Evolutionary conservation across 2,888 invertebrate species (phyloP).

Genomic region (Mythimna albipuncta): DNA sequence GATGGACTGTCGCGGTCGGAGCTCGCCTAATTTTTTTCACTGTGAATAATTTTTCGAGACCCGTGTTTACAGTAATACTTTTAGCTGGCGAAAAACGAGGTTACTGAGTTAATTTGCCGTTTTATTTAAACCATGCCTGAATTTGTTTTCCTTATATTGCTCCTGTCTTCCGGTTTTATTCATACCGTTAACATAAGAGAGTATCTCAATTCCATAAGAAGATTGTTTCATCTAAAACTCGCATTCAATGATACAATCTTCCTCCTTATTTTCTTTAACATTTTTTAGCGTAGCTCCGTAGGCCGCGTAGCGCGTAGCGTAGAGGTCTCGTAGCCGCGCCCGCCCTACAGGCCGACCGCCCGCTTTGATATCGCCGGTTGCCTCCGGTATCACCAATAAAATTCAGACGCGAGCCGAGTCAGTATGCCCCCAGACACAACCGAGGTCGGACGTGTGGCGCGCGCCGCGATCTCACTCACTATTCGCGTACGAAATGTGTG

Average conservation of each 20-base stretch:
- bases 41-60: constrained; percentile 77
- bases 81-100: constrained; percentile 35
- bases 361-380: constrained; percentile 72
- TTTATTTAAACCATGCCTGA: constrained; percentile 32
- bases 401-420: constrained; percentile 70
- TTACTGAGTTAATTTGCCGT: constrained; percentile 33
- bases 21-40: constrained; percentile 84
- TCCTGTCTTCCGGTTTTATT: constrained; percentile 21
- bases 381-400: constrained; percentile 70
- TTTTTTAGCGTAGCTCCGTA: constrained; percentile 34
- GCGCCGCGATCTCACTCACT: constrained; percentile 73
- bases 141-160: constrained; percentile 26
- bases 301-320: constrained; percentile 78
- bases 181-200: constrained; percentile 21
- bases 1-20: constrained; percentile 86
- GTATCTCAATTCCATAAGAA: constrained; percentile 36
- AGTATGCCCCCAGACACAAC: constrained; percentile 83
- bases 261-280: constrained; percentile 43
- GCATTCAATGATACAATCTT: constrained; percentile 45
- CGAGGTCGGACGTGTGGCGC: constrained; percentile 78
- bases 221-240: constrained; percentile 47
- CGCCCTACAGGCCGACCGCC: constrained; percentile 75
- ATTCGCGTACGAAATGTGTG: constrained; percentile 88
- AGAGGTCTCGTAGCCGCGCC: constrained; percentile 75
- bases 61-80: constrained; percentile 26